These are phyloP conservation scores for Scylla paramamosain DNA, from an alignment of 1,140 invertebrate species.

Conservation along the genomic window DNA sequence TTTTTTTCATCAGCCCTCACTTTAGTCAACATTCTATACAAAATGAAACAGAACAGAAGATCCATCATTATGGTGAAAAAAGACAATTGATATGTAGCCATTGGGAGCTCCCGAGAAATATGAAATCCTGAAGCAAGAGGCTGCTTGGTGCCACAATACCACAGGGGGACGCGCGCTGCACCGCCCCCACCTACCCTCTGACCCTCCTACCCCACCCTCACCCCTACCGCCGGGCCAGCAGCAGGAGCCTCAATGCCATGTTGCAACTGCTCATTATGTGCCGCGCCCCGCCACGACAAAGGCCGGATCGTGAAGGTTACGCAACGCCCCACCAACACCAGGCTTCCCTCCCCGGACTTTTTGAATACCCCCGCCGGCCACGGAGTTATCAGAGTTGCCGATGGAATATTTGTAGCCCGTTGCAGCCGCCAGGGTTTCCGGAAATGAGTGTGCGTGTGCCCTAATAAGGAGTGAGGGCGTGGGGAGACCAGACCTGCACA, in stretches of 20 bases:
- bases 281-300: background rate
- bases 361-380: background rate
- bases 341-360: constrained; percentile 27
- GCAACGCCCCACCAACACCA: background rate
- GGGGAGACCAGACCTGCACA: background rate
- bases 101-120: background rate
- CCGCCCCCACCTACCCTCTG: background rate
- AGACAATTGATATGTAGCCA: background rate
- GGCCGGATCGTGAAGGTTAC: background rate
- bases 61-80: background rate
- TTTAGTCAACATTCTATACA: too few species aligned
- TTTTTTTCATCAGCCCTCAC: too few species aligned
- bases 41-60: too few species aligned
- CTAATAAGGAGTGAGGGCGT: constrained; percentile 56
- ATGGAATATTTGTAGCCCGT: constrained; percentile 44
- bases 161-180: too few species aligned
- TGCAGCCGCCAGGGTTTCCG: constrained; percentile 45
- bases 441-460: constrained; percentile 46
- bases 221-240: background rate
- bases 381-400: constrained; percentile 56
- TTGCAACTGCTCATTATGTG: constrained; percentile 41
- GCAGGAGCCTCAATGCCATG: background rate
- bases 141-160: background rate
- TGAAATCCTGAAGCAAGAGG: constrained; percentile 10
- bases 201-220: background rate